phyloP scores from a whole-genome alignment of 2,888 invertebrate genomes.

The Xestia sexstrigata region DNA sequence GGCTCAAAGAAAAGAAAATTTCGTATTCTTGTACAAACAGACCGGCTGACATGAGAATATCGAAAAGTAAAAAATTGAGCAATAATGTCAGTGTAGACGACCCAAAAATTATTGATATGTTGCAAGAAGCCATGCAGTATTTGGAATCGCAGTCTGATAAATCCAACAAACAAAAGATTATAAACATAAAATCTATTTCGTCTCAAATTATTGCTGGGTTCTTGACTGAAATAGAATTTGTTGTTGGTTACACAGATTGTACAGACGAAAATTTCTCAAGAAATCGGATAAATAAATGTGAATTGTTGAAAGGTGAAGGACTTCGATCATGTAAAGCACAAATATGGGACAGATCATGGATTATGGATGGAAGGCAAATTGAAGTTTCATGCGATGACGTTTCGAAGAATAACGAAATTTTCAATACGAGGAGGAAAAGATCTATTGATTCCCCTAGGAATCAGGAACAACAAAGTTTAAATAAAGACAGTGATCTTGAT shows the following conservation, averaged over 20 bases:
- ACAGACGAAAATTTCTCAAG: constrained; percentile 75
- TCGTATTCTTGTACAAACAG: constrained; percentile 77
- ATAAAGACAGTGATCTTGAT: constrained; percentile 49
- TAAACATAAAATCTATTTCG: constrained; percentile 84
- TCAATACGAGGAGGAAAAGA: constrained; percentile 63
- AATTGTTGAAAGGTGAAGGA: constrained; percentile 75
- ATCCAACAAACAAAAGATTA: constrained; percentile 79
- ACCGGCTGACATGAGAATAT: constrained; percentile 74
- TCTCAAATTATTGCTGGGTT: constrained; percentile 90
- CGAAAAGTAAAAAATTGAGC: constrained; percentile 57
- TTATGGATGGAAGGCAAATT: constrained; percentile 84
- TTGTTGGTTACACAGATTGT: constrained; percentile 90
- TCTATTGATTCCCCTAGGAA: constrained; percentile 59
- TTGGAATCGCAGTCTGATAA: constrained; percentile 81
- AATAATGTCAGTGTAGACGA: constrained; percentile 69
- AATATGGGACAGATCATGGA: constrained; percentile 91
- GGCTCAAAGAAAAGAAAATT: constrained; percentile 76
- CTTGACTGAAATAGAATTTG: constrained; percentile 90
- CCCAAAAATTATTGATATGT: constrained; percentile 75
- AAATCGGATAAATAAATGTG: constrained; percentile 71
- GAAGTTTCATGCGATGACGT: constrained; percentile 78
- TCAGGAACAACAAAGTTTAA: constrained; percentile 48
- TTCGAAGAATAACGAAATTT: constrained; percentile 33
- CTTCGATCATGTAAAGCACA: constrained; percentile 77
- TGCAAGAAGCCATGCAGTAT: constrained; percentile 80